These are phyloP conservation scores for Agrotis ipsilon DNA, from an alignment of 2,888 invertebrate genomes.

Conservation along the genomic window DNA sequence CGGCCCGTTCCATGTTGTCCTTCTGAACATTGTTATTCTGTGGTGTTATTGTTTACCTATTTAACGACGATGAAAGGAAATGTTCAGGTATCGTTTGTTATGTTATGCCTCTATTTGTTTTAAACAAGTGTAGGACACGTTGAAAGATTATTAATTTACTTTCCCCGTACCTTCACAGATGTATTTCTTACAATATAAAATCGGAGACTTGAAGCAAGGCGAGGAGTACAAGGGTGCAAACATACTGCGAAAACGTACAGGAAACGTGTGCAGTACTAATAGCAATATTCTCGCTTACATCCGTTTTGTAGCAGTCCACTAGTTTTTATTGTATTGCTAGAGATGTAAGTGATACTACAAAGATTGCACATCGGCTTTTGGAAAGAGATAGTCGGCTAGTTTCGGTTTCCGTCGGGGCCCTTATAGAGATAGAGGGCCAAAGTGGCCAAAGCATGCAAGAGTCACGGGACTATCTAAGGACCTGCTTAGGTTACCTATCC, in stretches of 20 bases:
- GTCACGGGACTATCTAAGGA: too few relatives aligned
- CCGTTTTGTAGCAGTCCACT: slow-evolving; percentile 5
- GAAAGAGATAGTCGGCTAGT: too few relatives aligned
- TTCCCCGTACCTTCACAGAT: too few relatives aligned
- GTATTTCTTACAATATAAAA: not conserved
- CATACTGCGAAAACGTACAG: not conserved
- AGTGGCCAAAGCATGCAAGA: too few relatives aligned
- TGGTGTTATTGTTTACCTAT: slow-evolving; percentile 36
- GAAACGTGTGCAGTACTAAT: not conserved
- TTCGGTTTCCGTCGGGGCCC: too few relatives aligned
- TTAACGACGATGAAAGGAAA: slow-evolving; percentile 38
- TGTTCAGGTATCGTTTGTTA: slow-evolving; percentile 30
- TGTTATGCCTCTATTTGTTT: slow-evolving; percentile 30
- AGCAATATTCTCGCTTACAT: slow-evolving; percentile 18
- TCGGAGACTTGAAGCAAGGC: not conserved
- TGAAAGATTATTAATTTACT: not conserved
- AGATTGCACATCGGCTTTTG: too few relatives aligned
- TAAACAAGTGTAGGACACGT: not conserved
- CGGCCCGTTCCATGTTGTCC: not conserved
- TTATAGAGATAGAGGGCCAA: too few relatives aligned
- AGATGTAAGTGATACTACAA: not conserved
- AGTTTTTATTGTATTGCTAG: not conserved
- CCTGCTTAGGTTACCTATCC: too few relatives aligned
- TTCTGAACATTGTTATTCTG: slow-evolving; percentile 12
- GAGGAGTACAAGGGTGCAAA: not conserved